These are phyloP conservation scores for Lathronympha strigana DNA, from an alignment of 2,888 invertebrate species.

Conservation along the genomic window DNA sequence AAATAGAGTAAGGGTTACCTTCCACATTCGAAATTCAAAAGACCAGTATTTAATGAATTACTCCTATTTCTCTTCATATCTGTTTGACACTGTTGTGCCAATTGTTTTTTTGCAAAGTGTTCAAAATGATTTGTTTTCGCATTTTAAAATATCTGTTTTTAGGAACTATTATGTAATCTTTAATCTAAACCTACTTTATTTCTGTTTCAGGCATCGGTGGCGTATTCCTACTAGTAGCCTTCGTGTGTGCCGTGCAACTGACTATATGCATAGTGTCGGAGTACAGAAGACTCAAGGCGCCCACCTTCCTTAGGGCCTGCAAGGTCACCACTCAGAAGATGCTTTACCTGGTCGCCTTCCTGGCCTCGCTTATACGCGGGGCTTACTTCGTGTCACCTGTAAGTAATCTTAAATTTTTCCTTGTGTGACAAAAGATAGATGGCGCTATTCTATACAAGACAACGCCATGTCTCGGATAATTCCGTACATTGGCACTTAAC, in stretches of 20 bases:
- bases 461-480: no score
- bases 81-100: no score
- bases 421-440: no score
- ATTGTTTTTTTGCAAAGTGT: no score
- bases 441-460: no score
- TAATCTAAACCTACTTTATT: neutral
- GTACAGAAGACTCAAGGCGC: constrained; percentile 92
- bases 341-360: constrained; percentile 93
- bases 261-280: constrained; percentile 92
- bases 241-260: constrained; percentile 93
- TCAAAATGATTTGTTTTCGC: no score
- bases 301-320: constrained; percentile 91
- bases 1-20: no score
- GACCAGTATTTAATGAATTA: no score
- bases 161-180: constrained; percentile 90
- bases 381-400: constrained; percentile 96
- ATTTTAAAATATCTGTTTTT: no score
- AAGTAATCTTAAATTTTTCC: constrained; percentile 69
- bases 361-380: constrained; percentile 93
- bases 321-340: constrained; percentile 95
- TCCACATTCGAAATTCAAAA: no score
- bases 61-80: no score
- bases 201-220: constrained; percentile 85
- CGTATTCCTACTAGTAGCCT: constrained; percentile 92
- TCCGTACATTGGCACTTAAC: no score